Percentiles rank a stretch among this genome's conserved stretches.
Evolutionary conservation across 2,797 vertebrate genomes (phyloP).

Genomic region (Lateolabrax maculatus): DNA sequence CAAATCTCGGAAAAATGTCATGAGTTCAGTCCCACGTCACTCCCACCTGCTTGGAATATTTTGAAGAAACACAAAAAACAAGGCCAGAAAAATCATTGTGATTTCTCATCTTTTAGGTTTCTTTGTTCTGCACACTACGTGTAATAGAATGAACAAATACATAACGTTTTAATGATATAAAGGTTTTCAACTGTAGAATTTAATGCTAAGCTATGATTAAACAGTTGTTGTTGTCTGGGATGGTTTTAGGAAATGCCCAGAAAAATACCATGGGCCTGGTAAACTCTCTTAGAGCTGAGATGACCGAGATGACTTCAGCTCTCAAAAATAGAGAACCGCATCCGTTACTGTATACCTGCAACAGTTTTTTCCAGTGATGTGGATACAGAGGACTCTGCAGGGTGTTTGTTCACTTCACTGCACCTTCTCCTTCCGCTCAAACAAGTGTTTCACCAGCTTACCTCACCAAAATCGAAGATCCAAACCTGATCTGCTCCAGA

Average conservation of each 20-base stretch:
- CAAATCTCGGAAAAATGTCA: not conserved
- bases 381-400: conserved; percentile 28
- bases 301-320: not conserved
- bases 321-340: conserved; percentile 10
- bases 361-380: conserved; percentile 3
- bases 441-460: conserved; percentile 21
- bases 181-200: no score
- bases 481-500: conserved; percentile 16
- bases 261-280: not conserved
- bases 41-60: not conserved
- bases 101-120: not conserved
- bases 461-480: conserved; percentile 15
- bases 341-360: conserved; percentile 3
- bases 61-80: not conserved
- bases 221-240: not conserved
- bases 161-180: not conserved
- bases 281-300: not conserved
- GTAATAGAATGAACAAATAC: not conserved
- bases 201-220: not conserved
- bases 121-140: not conserved
- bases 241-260: not conserved
- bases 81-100: no score
- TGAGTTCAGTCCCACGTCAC: not conserved
- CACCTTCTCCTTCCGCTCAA: conserved; percentile 11
- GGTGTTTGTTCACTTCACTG: conserved; percentile 22